Percentiles rank a stretch among this genome's conserved stretches.
These are phyloP conservation scores for Pachypanchax playfairii DNA, from an alignment of 2,113 vertebrate species.

Conservation along the genomic window DNA sequence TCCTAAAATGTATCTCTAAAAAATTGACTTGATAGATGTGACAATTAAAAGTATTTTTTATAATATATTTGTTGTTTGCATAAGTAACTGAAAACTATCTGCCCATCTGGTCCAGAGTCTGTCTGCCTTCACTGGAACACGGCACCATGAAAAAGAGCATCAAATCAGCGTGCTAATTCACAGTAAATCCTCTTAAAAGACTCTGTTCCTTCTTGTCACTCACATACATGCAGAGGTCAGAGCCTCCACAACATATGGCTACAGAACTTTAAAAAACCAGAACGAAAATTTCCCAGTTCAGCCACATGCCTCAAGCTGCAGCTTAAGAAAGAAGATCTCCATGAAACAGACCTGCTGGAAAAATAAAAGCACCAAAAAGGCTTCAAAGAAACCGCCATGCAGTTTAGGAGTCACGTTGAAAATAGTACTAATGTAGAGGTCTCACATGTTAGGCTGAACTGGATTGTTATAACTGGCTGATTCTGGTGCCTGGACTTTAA, in stretches of 20 bases:
- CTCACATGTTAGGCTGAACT: constrained; percentile 38
- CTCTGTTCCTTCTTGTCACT: constrained; percentile 67
- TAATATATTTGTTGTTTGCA: constrained; percentile 33
- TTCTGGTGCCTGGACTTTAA: constrained; percentile 46
- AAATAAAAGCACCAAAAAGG: constrained; percentile 24
- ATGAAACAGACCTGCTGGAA: constrained; percentile 47
- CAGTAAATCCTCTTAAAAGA: constrained; percentile 77
- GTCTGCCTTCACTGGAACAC: constrained; percentile 31
- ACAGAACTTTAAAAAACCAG: constrained; percentile 67
- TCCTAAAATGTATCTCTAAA: constrained; percentile 38
- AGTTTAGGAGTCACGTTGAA: constrained; percentile 63
- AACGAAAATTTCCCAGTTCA: constrained; percentile 66
- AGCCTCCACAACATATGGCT: constrained; percentile 56
- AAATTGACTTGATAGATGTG: constrained; percentile 43
- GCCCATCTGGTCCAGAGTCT: constrained; percentile 48
- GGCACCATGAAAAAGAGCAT: constrained; percentile 56
- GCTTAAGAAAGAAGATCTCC: constrained; percentile 67
- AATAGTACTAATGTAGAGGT: constrained; percentile 47
- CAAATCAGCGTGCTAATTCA: constrained; percentile 73
- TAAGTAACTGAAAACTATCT: constrained; percentile 60
- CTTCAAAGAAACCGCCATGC: constrained; percentile 53
- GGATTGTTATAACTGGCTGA: constrained; percentile 70
- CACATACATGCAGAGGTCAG: constrained; percentile 60
- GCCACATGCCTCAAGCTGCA: constrained; percentile 42
- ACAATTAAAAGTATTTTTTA: constrained; percentile 46